These are phyloP conservation scores for Ciconia maguari DNA, from an alignment of 2,113 vertebrate genomes.

Conservation along the genomic window DNA sequence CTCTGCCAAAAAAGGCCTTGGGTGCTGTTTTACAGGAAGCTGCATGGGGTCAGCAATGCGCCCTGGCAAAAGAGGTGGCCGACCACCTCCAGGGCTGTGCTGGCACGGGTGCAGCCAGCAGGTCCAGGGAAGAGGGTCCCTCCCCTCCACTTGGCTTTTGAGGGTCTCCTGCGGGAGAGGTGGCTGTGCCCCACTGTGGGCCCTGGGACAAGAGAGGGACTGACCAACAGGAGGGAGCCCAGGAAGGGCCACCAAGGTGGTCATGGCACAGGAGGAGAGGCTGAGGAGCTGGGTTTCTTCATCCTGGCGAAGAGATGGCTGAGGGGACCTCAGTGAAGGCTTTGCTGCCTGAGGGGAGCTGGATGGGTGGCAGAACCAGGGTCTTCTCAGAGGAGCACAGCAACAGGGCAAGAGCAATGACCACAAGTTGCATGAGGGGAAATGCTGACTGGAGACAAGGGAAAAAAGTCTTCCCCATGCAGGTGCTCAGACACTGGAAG, in stretches of 20 bases:
- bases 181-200: neutral
- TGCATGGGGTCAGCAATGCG: accelerated
- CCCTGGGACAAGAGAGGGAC: neutral
- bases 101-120: neutral
- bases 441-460: neutral
- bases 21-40: neutral
- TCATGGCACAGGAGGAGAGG: neutral
- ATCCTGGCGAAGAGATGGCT: neutral
- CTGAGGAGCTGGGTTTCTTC: neutral
- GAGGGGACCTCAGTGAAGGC: neutral
- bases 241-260: neutral
- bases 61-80: neutral
- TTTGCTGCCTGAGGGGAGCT: neutral
- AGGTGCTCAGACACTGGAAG: neutral
- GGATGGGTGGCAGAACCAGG: neutral
- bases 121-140: neutral
- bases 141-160: neutral
- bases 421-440: neutral
- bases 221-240: neutral
- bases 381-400: neutral
- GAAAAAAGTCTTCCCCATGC: neutral
- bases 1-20: neutral
- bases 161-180: neutral
- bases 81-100: neutral
- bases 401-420: neutral